These are phyloP conservation scores for Drosophila arizonae DNA, from an alignment of 1,140 invertebrate species.

Conservation along the genomic window DNA sequence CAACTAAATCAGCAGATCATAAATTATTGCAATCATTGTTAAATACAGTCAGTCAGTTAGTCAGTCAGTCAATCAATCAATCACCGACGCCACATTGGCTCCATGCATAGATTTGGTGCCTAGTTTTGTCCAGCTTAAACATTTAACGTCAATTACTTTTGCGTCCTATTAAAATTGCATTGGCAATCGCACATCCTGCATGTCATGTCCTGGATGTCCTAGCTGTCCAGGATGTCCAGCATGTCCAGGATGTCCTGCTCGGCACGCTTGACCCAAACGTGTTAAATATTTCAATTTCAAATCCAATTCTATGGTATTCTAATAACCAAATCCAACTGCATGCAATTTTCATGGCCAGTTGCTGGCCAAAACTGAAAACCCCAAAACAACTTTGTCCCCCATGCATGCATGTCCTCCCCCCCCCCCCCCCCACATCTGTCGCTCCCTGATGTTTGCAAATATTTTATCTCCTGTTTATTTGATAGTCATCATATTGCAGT, in stretches of 20 bases:
- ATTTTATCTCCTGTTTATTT: slow-evolving; percentile 63
- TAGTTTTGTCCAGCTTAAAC: neutral
- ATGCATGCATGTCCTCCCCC: neutral
- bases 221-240: neutral
- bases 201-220: neutral
- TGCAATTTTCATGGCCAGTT: slow-evolving; percentile 73
- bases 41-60: neutral
- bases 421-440: no score
- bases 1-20: no score
- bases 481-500: slow-evolving; percentile 26
- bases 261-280: slow-evolving; percentile 40
- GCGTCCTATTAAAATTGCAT: slow-evolving; percentile 24
- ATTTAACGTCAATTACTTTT: slow-evolving; percentile 26
- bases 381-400: neutral
- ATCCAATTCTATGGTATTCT: slow-evolving; percentile 76
- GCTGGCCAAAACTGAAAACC: slow-evolving; percentile 51
- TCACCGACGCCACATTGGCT: neutral
- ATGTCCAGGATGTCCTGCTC: neutral
- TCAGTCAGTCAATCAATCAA: neutral
- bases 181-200: neutral
- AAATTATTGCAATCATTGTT: no score
- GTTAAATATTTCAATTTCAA: slow-evolving; percentile 79
- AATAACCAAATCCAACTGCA: slow-evolving; percentile 71
- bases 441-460: slow-evolving; percentile 38
- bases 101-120: neutral